Conservation (phyloP, 2,797 vertebrate species). For the Mormyrus hasselquistii region DNA sequence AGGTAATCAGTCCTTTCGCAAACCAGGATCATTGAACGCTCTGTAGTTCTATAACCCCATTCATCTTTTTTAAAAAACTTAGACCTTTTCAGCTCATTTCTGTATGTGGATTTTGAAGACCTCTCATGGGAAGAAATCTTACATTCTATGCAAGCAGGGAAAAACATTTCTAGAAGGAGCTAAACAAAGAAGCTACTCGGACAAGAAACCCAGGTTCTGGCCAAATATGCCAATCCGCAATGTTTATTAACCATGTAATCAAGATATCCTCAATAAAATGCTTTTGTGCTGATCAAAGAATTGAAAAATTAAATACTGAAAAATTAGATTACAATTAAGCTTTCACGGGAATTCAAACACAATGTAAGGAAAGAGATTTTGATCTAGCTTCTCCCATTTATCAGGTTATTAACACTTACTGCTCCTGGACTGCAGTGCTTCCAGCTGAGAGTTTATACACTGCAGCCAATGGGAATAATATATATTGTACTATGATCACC, state of each 20-base stretch:
- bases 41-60: not conserved
- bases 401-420: not conserved
- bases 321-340: not conserved
- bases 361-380: not conserved
- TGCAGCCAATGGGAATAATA: not conserved
- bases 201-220: not conserved
- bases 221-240: not conserved
- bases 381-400: not conserved
- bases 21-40: not conserved
- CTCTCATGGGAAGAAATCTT: not conserved
- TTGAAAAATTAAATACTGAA: not conserved
- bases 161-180: not conserved
- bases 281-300: not conserved
- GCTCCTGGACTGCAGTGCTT: not conserved
- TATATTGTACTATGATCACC: not conserved
- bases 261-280: not conserved
- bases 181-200: not conserved
- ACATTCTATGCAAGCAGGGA: not conserved
- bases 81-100: not conserved
- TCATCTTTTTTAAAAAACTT: not conserved
- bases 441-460: not conserved
- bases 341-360: not conserved
- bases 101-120: not conserved
- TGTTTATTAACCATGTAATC: not conserved
- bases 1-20: conserved; percentile 16